Conservation (phyloP, 2,797 vertebrate genomes). For the Pyrocephalus nanus region DNA sequence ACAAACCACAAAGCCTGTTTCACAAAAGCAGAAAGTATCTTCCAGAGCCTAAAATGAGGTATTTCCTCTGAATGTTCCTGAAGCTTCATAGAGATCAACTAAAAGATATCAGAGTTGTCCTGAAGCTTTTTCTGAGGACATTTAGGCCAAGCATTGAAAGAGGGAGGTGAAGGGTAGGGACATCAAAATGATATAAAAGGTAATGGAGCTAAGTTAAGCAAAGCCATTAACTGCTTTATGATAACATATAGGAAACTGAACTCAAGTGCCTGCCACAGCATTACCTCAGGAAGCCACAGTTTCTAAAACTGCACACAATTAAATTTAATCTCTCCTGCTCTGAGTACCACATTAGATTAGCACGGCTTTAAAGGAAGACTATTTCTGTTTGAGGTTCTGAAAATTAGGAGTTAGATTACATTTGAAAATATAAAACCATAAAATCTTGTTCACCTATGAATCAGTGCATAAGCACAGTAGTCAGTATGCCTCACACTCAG, state of each 20-base stretch:
- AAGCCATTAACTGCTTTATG: background rate
- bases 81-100: background rate
- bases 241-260: background rate
- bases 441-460: background rate
- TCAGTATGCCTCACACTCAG: background rate
- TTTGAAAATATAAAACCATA: background rate
- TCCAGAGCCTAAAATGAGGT: background rate
- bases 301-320: background rate
- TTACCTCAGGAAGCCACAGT: background rate
- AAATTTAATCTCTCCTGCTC: background rate
- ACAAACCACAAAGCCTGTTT: background rate
- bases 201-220: background rate
- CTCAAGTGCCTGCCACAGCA: background rate
- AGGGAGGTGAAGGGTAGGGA: background rate
- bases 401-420: background rate
- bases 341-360: background rate
- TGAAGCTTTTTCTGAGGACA: background rate
- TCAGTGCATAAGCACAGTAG: background rate
- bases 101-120: background rate
- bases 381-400: background rate
- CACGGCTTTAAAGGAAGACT: background rate
- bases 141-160: background rate
- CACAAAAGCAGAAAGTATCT: background rate
- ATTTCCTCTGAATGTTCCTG: background rate
- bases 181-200: background rate